A percentile compares a stretch with the other conserved stretches of the same genome.
phyloP scores from a whole-genome alignment of 2,888 invertebrate species.

The Epinotia bilunana region DNA sequence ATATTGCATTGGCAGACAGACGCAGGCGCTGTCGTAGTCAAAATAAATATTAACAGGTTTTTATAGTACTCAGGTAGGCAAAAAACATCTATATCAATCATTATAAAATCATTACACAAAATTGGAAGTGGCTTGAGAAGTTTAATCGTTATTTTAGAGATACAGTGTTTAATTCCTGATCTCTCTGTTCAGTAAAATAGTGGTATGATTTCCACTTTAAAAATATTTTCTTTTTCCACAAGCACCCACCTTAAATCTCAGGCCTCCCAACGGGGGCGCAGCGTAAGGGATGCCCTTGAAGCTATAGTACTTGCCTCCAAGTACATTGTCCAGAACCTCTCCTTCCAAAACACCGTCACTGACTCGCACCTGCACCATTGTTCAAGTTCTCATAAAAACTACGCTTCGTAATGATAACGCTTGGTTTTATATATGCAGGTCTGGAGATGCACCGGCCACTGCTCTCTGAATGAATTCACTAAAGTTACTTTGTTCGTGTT shows the following conservation, averaged over 20 bases:
- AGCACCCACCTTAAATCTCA: slow-evolving; percentile 68
- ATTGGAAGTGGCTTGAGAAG: no score
- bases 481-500: no score
- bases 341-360: slow-evolving; percentile 36
- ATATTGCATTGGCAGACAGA: not conserved
- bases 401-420: slow-evolving; percentile 4
- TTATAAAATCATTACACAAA: no score
- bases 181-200: not conserved
- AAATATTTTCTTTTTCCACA: not conserved
- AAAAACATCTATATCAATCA: no score
- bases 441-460: not conserved
- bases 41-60: not conserved
- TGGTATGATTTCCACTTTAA: not conserved
- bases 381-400: not conserved
- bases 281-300: slow-evolving; percentile 73
- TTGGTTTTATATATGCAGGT: not conserved
- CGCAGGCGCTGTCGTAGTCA: not conserved
- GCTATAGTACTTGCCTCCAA: slow-evolving; percentile 49
- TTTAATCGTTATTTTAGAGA: no score
- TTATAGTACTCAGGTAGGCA: no score
- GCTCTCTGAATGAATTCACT: no score
- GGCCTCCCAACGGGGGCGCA: slow-evolving; percentile 66
- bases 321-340: slow-evolving; percentile 37
- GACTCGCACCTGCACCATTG: slow-evolving; percentile 24
- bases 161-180: no score